Evolutionary conservation across 2,797 vertebrate genomes (phyloP), one percentile per base, ranked within the genome.

Genomic region (Sorex maritimensis): DNA sequence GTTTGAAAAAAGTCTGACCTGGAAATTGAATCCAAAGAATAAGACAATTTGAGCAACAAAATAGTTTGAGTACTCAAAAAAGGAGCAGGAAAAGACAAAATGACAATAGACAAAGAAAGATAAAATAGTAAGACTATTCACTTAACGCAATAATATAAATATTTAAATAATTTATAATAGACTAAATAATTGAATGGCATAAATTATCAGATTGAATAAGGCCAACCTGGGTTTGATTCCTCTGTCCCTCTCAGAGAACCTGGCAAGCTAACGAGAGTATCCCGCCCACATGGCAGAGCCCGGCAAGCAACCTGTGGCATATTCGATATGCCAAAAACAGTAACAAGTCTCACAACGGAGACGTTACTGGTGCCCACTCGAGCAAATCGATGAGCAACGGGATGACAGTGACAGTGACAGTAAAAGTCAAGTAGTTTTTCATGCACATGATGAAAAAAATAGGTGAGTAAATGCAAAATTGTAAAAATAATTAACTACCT

Each of bases 391-490:
- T 34, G 34, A 34, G 34, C 34, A 34, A 34, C 34, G 34, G 34
- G 34, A 34, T 34, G 34, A 34, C 34, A 34, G 34, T 34, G 34
- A 34, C 34, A 34, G 34, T 34, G 34, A 68, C 75, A 83, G 4
- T 24, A 81, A 65, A 30, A 73, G 11, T 73, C 9, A 63, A 90
- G 1, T 69, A 34, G 61, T 44, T 24, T 69, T 3, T 5, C 24
- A 12, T 55, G 23, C 71, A 63, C 2, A 21, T 74, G 38, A 28
- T 30, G 14, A 24, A 82, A 88, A 12, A 15, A 17, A 17, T 58
- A 6, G 19, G 67, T 52, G 6, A 83, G 15, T 88, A 46, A 87
- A 82, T 61, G n/a, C 26, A 79, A 95, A 89, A 68, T 44, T 1
- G 14, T 10, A 46, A 79, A 61, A 73, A 81, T 55, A 41, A 87